Evolutionary conservation across 2,113 vertebrate genomes (phyloP).

Genomic region (Hippolais icterina): DNA sequence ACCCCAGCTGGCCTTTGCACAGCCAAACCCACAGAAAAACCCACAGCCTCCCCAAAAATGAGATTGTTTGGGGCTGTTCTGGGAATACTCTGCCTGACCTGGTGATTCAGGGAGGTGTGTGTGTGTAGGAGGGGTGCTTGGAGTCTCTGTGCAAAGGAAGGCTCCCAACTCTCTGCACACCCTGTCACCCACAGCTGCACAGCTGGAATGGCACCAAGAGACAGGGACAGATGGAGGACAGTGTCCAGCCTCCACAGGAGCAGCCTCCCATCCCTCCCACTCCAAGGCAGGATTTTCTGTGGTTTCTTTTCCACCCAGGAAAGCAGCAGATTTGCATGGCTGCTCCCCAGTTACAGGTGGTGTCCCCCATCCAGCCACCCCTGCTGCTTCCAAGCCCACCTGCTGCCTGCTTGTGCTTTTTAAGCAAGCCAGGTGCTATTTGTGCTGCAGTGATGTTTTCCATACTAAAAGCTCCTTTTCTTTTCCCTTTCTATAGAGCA

Average conservation of each 20-base stretch:
- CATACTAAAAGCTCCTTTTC: background rate
- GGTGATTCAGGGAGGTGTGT: background rate
- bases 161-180: background rate
- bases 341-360: background rate
- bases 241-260: background rate
- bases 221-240: background rate
- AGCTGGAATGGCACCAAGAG: background rate
- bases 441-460: background rate
- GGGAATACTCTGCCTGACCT: background rate
- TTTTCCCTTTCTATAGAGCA: background rate
- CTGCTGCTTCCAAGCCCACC: background rate
- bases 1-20: background rate
- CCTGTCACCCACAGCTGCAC: background rate
- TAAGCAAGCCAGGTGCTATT: background rate
- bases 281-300: background rate
- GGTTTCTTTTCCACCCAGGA: background rate
- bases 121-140: background rate
- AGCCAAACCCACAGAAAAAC: background rate
- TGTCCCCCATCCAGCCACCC: background rate
- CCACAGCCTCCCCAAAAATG: background rate
- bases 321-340: background rate
- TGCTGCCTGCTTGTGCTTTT: background rate
- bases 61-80: background rate
- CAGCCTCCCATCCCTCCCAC: background rate
- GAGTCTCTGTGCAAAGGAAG: background rate